These are phyloP conservation scores for Ecdyonurus torrentis DNA, from an alignment of 2,888 invertebrate species.

Conservation along the genomic window DNA sequence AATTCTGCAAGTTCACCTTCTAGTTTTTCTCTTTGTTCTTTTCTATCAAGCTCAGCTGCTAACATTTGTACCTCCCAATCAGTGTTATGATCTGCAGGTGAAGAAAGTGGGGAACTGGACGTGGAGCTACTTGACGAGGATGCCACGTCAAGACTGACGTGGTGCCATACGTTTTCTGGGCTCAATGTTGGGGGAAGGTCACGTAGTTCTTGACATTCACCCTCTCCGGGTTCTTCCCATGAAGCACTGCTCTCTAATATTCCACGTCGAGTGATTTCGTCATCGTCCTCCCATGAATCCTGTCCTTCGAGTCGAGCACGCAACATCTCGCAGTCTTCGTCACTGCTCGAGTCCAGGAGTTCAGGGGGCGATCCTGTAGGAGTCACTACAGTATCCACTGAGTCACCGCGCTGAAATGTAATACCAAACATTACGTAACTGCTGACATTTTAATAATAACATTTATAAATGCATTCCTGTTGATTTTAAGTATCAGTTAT, in stretches of 20 bases:
- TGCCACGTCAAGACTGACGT: slow-evolving; percentile 25
- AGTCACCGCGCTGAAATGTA: slow-evolving; percentile 42
- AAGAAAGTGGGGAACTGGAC: slow-evolving; percentile 24
- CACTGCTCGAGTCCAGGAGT: background rate
- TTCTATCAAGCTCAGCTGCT: slow-evolving; percentile 48
- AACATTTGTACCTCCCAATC: slow-evolving; percentile 69
- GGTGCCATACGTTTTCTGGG: slow-evolving; percentile 28
- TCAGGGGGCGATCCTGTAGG: slow-evolving; percentile 33
- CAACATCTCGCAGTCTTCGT: no score
- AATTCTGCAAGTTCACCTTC: slow-evolving; percentile 17
- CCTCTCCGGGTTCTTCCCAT: slow-evolving; percentile 55
- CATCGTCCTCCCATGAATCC: no score
- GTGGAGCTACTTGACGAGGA: slow-evolving; percentile 6
- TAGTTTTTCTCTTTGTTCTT: slow-evolving; percentile 17
- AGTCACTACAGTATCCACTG: slow-evolving; percentile 46
- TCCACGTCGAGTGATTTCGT: slow-evolving; percentile 9
- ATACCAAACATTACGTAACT: no score
- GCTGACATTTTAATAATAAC: background rate
- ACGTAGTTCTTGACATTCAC: slow-evolving; percentile 48
- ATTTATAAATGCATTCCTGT: background rate
- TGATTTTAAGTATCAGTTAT: no score
- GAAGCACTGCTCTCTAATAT: slow-evolving; percentile 26
- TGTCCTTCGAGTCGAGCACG: slow-evolving; percentile 16
- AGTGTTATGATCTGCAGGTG: slow-evolving; percentile 24
- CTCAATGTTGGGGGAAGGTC: slow-evolving; percentile 37